Base-by-base conservation (phyloP, 35 echinoderm and acorn worm genomes). In the Patiria miniata region DNA sequence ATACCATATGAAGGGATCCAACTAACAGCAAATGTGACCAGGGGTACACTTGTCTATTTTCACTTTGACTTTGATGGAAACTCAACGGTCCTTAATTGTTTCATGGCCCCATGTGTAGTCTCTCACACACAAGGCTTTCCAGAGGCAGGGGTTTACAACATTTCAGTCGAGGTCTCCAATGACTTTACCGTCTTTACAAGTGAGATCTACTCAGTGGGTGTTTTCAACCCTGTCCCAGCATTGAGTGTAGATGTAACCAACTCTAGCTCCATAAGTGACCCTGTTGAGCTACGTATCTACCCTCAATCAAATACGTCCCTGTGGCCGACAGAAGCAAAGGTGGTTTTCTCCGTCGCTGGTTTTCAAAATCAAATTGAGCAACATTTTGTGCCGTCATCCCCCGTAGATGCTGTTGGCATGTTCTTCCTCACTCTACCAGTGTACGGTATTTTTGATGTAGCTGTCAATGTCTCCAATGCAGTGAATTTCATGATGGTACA, bases 81-180 rank as follows among this genome's bases (percentile, higher is more conserved):
- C 5, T 33, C 53, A 84, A 14, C 21, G 19, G 51, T 84, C 7
- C 34, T 39, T 14, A 60, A 34, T 18, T 84, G 82, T 61, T 26
- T 37, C 10, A 29, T 39, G 54, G 82, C 82, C 5, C 82, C 82
- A 38, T 84, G 82, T 34, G 12, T n/a, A 37, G 37, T 59, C n/a
- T 38, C 29, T 53, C 19, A 59, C 51, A 84, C 36, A 2, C 7
- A 33, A 12, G 37, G 33, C 33, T 60, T 84, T 33, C 36, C 55
- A 36, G 53, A 0, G 12, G 38, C 51, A 37, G 82, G 82, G 36
- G 2, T n/a, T 36, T 84, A 38, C 17, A 17, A 51, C 19, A 19
- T 84, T 37, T 34, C 3, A 21, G 23, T 84, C n/a, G 52, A 84
- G 57, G 82, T 40, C 16, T 84, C 82, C 8, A 84, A 84, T 84